phyloP scores from a whole-genome alignment of 2,888 invertebrate genomes.

The Dasysyrphus albostriatus region DNA sequence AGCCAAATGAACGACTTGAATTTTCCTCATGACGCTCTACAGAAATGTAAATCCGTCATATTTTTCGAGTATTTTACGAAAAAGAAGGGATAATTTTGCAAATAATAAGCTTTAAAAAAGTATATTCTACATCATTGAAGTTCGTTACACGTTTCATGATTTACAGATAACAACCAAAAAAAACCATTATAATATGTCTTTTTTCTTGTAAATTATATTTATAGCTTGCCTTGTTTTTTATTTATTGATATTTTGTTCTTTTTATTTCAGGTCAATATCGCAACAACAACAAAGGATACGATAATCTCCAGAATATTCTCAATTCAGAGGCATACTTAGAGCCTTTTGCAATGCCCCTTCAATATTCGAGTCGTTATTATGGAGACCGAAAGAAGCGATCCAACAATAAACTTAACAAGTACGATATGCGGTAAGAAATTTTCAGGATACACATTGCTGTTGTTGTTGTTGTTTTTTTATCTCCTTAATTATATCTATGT shows the following conservation, averaged over 20 bases:
- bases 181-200: neutral
- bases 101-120: too few relatives aligned
- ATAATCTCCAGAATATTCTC: conserved; percentile 82
- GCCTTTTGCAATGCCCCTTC: conserved; percentile 81
- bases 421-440: conserved; percentile 81
- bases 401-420: conserved; percentile 81
- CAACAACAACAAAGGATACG: conserved; percentile 82
- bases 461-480: neutral
- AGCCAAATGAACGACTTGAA: too few relatives aligned
- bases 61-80: too few relatives aligned
- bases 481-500: neutral
- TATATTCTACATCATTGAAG: too few relatives aligned
- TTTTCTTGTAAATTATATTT: conserved; percentile 21
- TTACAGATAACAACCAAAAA: neutral
- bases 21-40: too few relatives aligned
- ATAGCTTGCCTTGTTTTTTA: neutral
- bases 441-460: neutral
- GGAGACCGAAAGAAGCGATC: conserved; percentile 83
- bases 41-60: too few relatives aligned
- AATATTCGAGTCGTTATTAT: conserved; percentile 81
- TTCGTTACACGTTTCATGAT: too few relatives aligned
- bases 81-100: too few relatives aligned
- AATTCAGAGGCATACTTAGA: conserved; percentile 82
- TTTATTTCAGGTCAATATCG: conserved; percentile 77
- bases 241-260: conserved; percentile 20